phyloP scores from a whole-genome alignment of 2,113 vertebrate genomes.

The Dicerorhinus sumatrensis region DNA sequence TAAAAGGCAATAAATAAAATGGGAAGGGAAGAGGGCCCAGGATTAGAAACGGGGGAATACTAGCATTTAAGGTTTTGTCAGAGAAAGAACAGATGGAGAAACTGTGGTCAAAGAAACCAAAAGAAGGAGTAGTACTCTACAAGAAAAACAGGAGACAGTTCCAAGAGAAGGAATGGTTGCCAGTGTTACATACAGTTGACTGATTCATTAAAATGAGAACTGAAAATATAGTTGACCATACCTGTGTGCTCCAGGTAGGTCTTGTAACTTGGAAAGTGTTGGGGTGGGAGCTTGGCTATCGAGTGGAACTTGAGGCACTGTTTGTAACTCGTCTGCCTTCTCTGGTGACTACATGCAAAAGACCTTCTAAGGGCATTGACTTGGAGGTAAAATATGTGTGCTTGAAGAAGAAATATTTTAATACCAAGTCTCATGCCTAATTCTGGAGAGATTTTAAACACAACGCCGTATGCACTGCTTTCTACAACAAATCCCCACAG shows the following conservation, averaged over 20 bases:
- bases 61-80: not conserved
- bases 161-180: not conserved
- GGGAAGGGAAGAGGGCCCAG: not conserved
- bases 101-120: not conserved
- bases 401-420: not conserved
- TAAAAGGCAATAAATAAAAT: not conserved
- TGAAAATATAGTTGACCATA: not conserved
- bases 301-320: too few species aligned
- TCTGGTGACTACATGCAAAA: not conserved
- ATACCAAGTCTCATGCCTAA: not conserved
- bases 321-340: not conserved
- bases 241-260: not conserved
- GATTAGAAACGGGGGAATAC: not conserved
- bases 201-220: not conserved
- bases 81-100: slow-evolving; percentile 5
- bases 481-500: not conserved
- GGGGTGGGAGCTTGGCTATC: not conserved
- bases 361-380: not conserved
- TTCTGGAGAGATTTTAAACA: slow-evolving; percentile 40
- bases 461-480: not conserved
- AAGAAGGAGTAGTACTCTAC: not conserved
- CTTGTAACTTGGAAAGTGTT: not conserved
- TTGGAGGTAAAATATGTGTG: not conserved
- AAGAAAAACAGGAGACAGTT: not conserved
- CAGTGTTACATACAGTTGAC: not conserved